These are phyloP conservation scores for Oncorhynchus clarkii DNA, from an alignment of 2,113 vertebrate species.

Conservation along the genomic window DNA sequence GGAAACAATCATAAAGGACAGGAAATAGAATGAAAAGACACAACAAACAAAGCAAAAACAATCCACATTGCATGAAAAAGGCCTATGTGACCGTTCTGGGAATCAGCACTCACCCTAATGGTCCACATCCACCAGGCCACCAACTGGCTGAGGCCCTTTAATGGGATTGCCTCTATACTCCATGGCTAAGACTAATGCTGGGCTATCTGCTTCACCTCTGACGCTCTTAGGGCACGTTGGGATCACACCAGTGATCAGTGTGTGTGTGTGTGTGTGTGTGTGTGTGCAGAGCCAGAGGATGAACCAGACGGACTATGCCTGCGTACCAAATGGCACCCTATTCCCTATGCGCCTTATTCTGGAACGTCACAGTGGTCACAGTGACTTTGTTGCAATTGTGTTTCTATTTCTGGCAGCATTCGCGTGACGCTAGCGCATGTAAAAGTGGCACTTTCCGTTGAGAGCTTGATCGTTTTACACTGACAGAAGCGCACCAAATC, in stretches of 20 bases:
- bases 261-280: not conserved
- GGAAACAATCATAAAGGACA: not conserved
- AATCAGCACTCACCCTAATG: slow-evolving; percentile 14
- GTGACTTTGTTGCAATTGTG: no score
- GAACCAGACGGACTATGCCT: slow-evolving; percentile 26
- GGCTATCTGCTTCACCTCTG: slow-evolving; percentile 38
- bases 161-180: slow-evolving; percentile 37
- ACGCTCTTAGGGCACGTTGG: slow-evolving; percentile 14
- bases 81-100: not conserved
- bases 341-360: not conserved
- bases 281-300: not conserved
- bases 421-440: no score
- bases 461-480: no score
- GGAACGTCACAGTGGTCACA: no score
- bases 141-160: slow-evolving; percentile 25
- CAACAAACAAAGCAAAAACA: not conserved
- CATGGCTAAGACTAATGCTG: slow-evolving; percentile 24
- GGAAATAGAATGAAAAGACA: not conserved
- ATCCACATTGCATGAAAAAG: slow-evolving; percentile 9
- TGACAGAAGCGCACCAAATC: no score
- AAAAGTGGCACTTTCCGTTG: no score
- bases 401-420: no score
- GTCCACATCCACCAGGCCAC: not conserved
- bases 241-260: slow-evolving; percentile 8
- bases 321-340: slow-evolving; percentile 5